Evolutionary conservation across 2,888 invertebrate genomes (phyloP).

Genomic region (Muschampia plurimacula): DNA sequence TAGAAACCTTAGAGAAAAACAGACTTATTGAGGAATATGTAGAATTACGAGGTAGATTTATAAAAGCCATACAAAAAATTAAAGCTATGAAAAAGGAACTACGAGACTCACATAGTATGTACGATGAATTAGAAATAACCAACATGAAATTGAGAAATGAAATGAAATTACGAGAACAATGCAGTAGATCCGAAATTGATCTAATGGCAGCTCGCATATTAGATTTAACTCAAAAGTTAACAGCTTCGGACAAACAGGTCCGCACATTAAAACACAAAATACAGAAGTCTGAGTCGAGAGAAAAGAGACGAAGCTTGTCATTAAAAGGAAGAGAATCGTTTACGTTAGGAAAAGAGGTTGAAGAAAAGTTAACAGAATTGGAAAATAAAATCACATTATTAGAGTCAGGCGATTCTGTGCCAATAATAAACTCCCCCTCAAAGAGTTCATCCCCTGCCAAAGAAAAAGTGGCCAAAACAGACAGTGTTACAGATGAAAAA

Average conservation of each 20-base stretch:
- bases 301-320: constrained; percentile 92
- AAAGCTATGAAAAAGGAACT: constrained; percentile 93
- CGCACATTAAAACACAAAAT: constrained; percentile 92
- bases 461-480: constrained; percentile 81
- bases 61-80: constrained; percentile 93
- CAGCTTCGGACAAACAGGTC: constrained; percentile 93
- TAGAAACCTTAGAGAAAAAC: constrained; percentile 90
- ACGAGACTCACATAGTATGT: constrained; percentile 91
- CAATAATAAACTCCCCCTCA: constrained; percentile 77
- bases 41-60: constrained; percentile 91
- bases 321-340: constrained; percentile 93
- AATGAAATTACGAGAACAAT: constrained; percentile 87
- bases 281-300: constrained; percentile 90
- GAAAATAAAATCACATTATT: constrained; percentile 91
- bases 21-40: constrained; percentile 92
- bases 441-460: constrained; percentile 84
- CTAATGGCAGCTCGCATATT: constrained; percentile 94
- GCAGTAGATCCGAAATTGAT: constrained; percentile 89
- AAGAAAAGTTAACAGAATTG: constrained; percentile 92
- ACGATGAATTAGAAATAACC: constrained; percentile 92
- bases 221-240: constrained; percentile 93
- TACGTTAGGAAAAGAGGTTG: constrained; percentile 92
- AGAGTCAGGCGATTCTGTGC: constrained; percentile 81
- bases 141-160: constrained; percentile 91
- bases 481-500: constrained; percentile 78